Evolutionary conservation across 2,888 invertebrate genomes (phyloP).

Genomic region (Campoplex nolae): DNA sequence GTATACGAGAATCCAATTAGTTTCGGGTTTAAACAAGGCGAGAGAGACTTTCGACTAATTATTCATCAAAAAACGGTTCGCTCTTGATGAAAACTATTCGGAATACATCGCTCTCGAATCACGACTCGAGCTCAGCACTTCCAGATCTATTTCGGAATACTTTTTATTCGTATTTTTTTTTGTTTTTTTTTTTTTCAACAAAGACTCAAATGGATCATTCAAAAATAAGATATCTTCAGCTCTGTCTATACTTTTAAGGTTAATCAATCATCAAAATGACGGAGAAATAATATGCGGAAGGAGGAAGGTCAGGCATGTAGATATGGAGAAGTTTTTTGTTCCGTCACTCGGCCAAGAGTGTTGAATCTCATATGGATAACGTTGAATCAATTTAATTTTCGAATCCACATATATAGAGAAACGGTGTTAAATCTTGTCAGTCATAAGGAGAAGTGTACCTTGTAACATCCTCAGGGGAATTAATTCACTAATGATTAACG

Average conservation of each 20-base stretch:
- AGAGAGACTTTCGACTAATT: background rate
- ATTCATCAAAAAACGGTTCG: background rate
- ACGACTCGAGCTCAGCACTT: background rate
- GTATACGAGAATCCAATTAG: background rate
- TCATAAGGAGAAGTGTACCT: conserved; percentile 40
- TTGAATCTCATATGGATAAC: conserved; percentile 40
- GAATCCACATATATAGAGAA: background rate
- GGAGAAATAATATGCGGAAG: conserved; percentile 32
- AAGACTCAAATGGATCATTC: background rate
- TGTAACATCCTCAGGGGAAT: conserved; percentile 59
- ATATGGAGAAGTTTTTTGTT: conserved; percentile 47
- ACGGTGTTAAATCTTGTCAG: background rate
- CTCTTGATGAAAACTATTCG: background rate
- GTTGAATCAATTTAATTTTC: conserved; percentile 37
- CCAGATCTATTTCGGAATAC: background rate
- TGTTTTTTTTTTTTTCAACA: too few species aligned
- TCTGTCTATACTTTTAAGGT: background rate
- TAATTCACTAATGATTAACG: conserved; percentile 40
- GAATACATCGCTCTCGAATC: background rate
- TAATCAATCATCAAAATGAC: conserved; percentile 27
- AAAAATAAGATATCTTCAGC: background rate
- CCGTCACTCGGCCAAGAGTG: conserved; percentile 36
- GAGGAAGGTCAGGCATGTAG: conserved; percentile 47
- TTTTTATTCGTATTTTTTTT: background rate
- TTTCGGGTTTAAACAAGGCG: background rate